These are phyloP conservation scores for Pristionchus japonicus DNA, from an alignment of 2,888 invertebrate genomes.

Conservation along the genomic window DNA sequence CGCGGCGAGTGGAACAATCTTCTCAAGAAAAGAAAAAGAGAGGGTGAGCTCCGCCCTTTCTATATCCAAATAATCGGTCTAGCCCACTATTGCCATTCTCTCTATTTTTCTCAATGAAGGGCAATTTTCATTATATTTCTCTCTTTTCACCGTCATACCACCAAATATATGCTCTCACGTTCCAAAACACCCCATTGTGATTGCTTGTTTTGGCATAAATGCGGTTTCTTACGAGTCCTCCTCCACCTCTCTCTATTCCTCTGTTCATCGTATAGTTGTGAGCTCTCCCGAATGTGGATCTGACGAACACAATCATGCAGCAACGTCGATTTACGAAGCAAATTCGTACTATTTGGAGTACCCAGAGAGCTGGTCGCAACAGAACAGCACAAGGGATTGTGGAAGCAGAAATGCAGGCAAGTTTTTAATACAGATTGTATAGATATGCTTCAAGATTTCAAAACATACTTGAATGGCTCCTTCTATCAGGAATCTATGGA, in stretches of 20 bases:
- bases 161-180: neutral
- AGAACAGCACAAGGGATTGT: neutral
- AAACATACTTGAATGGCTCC: too few species aligned
- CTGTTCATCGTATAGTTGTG: neutral
- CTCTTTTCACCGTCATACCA: neutral
- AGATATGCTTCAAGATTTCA: too few species aligned
- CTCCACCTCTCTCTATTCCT: neutral
- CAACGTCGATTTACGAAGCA: neutral
- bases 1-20: neutral
- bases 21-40: neutral
- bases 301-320: neutral
- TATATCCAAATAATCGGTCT: neutral
- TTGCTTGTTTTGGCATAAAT: neutral
- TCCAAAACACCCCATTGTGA: neutral
- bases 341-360: neutral
- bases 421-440: too few species aligned
- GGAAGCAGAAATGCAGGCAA: neutral
- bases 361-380: neutral
- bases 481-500: neutral
- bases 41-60: neutral
- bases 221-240: neutral
- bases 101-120: neutral
- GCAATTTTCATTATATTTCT: neutral
- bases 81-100: neutral
- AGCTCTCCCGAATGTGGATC: neutral